Base-by-base conservation (phyloP, 1,140 invertebrate genomes). In the Zaprionus africanus region DNA sequence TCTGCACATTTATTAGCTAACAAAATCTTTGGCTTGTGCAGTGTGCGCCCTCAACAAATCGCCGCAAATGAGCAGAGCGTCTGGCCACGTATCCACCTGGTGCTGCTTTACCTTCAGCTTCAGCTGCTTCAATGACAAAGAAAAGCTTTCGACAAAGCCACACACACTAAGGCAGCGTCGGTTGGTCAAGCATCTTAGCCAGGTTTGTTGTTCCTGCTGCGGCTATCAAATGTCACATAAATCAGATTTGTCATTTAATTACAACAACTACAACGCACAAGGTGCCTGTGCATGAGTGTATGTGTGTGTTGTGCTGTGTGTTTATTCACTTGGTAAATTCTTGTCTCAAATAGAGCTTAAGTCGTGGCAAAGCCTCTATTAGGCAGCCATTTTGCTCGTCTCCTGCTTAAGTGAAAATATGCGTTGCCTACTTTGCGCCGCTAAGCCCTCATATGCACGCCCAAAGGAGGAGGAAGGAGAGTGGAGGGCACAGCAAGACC, bases 141-240 rank as follows among this genome's bases (percentile, higher is more conserved):
- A 64, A 80, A 75, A 73, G 63, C 66, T 66, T 51, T 38, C n/a
- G n/a, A 60, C 62, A 69, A 63, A 72, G 41, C 59, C 59, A 58
- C 36, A 43, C 36, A 72, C 19, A 56, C 60, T 61, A 51, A 54
- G 60, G 31, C 62, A 3, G 4, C 31, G 49, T 46, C 3, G 9
- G 49, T 46, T 78, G 76, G 76, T 69, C 76, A 74, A 68, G 76
- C 64, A 31, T 36, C 62, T 57, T 58, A 31, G 63, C 24, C 38
- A 58, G 31, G 34, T 34, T 71, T 86, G 70, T 71, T 79, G 57
- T 70, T 75, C 11, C n/a, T 63, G 56, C 28, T 62, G 51, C 49
- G 31, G 69, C 79, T 88, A 90, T 90, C 85, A 90, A 82, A 85
- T 85, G 86, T 71, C 85, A 82, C 86, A 90, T 90, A 90, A 90